Evolutionary conservation across 2,797 vertebrate genomes (phyloP), one percentile per base, ranked within the genome.

Genomic region (Sphenopsis melanotis): DNA sequence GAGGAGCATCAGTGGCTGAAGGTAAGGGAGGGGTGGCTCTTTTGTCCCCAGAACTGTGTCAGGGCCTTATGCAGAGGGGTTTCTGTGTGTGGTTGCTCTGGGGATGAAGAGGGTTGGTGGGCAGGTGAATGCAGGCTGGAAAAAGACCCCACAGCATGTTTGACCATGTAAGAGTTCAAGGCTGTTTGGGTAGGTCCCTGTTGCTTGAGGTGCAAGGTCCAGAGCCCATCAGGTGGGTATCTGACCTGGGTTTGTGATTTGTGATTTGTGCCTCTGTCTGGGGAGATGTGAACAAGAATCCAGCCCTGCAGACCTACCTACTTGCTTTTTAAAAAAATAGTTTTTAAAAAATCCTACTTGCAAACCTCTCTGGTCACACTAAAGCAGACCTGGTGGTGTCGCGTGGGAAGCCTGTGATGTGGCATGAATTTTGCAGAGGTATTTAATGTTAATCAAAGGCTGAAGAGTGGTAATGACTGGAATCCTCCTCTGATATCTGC

Each of bases 381-480:
- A 8, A 49, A 32, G 66, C 46, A 89, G 75, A 30, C 29, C 23
- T 20, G n/a, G 49, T 0, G 0, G 66, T 79, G 47, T 59, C 0
- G 0, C 0, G 11, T 74, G 89, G 89, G 66, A 89, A 79, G 75
- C 8, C 78, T 91, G 71, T 91, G 75, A 89, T 83, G 87, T 77
- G 87, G 79, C 56, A 71, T 13, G 20, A n/a, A 77, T 60, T 50
- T 32, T 37, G 39, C 39, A 70, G 64, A 92, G 70, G 50, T 82
- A 39, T 65, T 90, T 46, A 44, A 76, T 32, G 74, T 26, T 47
- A 75, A 74, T 29, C 70, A 82, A 74, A 87, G 77, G 52, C 68
- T 59, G 70, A 72, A 42, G 75, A 59, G 42, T 0, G 1, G 61
- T 37, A 64, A 87, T 44, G 70, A 76, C 66, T 61, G 50, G 57